Conservation (phyloP, 92 coral and sea anemone genomes). For the Heteractis magnifica region DNA sequence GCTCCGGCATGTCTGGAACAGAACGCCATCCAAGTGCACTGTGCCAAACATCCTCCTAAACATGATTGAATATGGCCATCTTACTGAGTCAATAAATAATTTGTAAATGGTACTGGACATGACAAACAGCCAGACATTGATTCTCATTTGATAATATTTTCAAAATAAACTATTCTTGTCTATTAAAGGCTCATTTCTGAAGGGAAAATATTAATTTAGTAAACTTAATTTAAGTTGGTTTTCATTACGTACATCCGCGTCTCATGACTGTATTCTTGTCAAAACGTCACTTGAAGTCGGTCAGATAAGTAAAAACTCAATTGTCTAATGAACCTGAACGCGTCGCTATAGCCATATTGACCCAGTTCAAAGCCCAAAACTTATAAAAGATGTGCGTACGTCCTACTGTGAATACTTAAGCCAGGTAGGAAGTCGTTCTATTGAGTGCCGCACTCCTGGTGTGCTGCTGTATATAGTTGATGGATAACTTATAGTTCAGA, state of each 20-base stretch:
- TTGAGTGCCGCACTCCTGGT: no score
- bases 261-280: slow-evolving; percentile 11
- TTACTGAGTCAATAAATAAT: neutral
- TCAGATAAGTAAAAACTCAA: neutral
- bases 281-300: neutral
- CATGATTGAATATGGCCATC: neutral
- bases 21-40: neutral
- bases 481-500: no score
- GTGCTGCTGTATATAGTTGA: no score
- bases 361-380: neutral
- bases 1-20: neutral
- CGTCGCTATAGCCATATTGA: neutral
- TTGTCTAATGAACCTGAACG: neutral
- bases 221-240: neutral
- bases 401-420: neutral
- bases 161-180: neutral
- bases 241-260: neutral
- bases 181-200: slow-evolving; percentile 3
- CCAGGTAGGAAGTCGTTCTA: no score
- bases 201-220: slow-evolving; percentile 7
- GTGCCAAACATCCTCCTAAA: neutral
- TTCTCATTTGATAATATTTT: neutral
- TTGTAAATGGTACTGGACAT: neutral
- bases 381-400: neutral
- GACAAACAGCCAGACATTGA: neutral